Evolutionary conservation across 1,140 invertebrate genomes (phyloP).

Genomic region (Drosophila mojavensis): DNA sequence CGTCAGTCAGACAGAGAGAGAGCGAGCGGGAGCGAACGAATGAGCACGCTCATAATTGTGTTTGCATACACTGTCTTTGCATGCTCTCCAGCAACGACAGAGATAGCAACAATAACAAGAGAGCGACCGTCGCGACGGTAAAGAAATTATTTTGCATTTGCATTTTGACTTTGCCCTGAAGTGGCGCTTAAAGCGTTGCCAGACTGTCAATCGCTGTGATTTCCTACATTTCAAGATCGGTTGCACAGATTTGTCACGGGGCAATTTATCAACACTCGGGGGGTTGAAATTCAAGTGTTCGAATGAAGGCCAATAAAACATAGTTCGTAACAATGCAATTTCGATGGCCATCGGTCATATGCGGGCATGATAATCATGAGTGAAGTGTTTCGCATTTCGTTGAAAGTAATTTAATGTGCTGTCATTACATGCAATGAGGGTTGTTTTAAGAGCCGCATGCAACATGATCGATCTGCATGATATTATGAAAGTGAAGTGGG

Average conservation of each 20-base stretch:
- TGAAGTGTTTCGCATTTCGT: constrained; percentile 55
- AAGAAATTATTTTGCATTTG: constrained; percentile 21
- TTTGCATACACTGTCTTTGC: constrained; percentile 37
- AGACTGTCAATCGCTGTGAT: constrained; percentile 21
- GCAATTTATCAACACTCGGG: constrained; percentile 47
- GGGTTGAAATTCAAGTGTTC: constrained; percentile 44
- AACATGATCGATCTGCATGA: constrained; percentile 71
- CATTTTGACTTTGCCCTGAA: constrained; percentile 29
- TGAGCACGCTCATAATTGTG: neutral
- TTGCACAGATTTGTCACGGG: constrained; percentile 26
- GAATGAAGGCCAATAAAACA: constrained; percentile 48
- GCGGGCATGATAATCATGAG: constrained; percentile 52
- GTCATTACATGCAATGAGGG: constrained; percentile 56
- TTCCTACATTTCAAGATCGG: constrained; percentile 2
- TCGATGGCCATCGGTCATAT: constrained; percentile 62
- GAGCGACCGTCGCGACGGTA: constrained; percentile 16
- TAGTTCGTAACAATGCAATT: constrained; percentile 50
- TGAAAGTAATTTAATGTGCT: constrained; percentile 53
- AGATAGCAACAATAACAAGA: constrained; percentile 47
- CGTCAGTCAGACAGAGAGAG: neutral
- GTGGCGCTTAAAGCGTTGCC: constrained; percentile 53
- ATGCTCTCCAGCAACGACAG: constrained; percentile 37
- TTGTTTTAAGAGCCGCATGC: constrained; percentile 61
- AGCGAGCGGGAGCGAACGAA: neutral
- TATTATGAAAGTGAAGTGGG: constrained; percentile 20